Evolutionary conservation across 1,140 invertebrate species (phyloP).

Genomic region (Saxidomus purpurata): DNA sequence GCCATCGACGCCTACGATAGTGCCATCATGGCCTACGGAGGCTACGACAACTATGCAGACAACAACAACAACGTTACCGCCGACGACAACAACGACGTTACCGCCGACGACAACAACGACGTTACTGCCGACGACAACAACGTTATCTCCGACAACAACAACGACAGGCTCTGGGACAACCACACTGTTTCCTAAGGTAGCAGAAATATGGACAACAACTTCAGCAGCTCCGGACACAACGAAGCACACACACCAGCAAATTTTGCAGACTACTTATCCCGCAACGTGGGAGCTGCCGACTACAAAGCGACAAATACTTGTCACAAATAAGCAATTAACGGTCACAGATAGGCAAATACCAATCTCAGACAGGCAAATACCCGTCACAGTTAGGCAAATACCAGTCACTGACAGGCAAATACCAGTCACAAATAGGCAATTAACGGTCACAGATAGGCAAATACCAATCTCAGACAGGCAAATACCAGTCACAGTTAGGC

Average conservation of each 20-base stretch:
- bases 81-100: slow-evolving; percentile 22
- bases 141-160: background rate
- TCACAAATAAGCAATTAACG: background rate
- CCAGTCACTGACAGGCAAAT: background rate
- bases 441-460: background rate
- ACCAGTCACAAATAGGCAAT: background rate
- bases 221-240: background rate
- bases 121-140: background rate
- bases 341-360: background rate
- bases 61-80: background rate
- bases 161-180: background rate
- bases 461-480: background rate
- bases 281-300: background rate
- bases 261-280: background rate
- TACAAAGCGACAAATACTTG: background rate
- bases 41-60: background rate
- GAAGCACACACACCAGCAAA: background rate
- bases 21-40: slow-evolving; percentile 24
- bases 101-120: slow-evolving; percentile 16
- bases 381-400: background rate
- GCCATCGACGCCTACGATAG: background rate
- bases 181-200: background rate
- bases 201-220: slow-evolving; percentile 1
- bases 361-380: background rate
- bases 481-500: background rate